A percentile compares a stretch with the other conserved stretches of the same genome.
Evolutionary conservation across 2,797 vertebrate species (phyloP).

Genomic region (Trachops cirrhosus): DNA sequence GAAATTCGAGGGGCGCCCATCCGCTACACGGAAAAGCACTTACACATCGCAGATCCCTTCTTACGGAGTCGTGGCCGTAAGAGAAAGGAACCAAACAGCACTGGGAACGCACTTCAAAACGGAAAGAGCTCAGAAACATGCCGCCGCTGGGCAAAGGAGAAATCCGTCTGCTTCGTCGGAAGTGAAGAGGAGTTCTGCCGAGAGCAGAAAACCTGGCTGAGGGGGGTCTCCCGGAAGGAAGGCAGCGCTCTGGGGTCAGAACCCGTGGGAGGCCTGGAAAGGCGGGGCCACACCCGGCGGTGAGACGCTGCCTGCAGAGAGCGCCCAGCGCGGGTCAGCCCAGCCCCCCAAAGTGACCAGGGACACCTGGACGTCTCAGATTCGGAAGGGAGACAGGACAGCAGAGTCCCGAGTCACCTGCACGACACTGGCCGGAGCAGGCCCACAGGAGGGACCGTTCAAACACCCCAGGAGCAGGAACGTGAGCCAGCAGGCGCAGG

Average conservation of each 20-base stretch:
- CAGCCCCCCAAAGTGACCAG: neutral
- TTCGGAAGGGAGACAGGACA: no score
- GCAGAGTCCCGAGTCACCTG: no score
- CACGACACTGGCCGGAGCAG: no score
- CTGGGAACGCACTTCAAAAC: neutral
- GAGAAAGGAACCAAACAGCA: neutral
- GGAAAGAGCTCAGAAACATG: neutral
- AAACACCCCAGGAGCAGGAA: no score
- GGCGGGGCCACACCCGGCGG: accelerated
- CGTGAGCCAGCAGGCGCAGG: no score
- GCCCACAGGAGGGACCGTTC: no score
- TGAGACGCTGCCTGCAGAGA: neutral
- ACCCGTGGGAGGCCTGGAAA: neutral
- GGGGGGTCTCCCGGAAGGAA: neutral
- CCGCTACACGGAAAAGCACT: neutral
- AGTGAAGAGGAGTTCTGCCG: neutral
- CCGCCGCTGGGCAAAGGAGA: neutral
- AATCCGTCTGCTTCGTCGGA: neutral
- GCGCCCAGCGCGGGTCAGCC: neutral
- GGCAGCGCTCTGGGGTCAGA: neutral
- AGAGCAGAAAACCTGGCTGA: neutral
- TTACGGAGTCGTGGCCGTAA: neutral
- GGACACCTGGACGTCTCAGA: neutral
- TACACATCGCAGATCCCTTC: neutral
- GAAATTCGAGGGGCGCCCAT: neutral